These are phyloP conservation scores for Heliconius himera DNA, from an alignment of 1,140 invertebrate genomes.

Conservation along the genomic window DNA sequence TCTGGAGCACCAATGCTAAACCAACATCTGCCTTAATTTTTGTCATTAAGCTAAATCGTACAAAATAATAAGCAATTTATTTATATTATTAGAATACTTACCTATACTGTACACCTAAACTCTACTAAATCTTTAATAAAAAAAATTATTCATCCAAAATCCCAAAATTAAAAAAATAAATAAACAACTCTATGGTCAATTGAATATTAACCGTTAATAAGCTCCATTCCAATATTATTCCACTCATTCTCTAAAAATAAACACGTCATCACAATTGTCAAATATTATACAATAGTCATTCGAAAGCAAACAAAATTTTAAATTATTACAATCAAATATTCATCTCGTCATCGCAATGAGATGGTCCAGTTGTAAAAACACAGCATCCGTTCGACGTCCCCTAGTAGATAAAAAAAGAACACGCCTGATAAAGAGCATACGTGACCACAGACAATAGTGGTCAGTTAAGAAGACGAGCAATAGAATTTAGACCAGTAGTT, in stretches of 20 bases:
- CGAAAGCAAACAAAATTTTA: slow-evolving; percentile 29
- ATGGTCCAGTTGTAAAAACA: slow-evolving; percentile 74
- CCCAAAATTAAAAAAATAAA: neutral
- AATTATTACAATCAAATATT: slow-evolving; percentile 56
- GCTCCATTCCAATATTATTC: neutral
- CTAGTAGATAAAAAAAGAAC: slow-evolving; percentile 38
- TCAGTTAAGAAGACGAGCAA: slow-evolving; percentile 21
- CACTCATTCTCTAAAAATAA: neutral
- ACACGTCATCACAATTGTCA: slow-evolving; percentile 13
- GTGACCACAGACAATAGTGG: slow-evolving; percentile 57
- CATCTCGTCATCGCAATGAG: slow-evolving; percentile 53
- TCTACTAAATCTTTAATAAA: no score
- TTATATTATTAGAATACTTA: no score
- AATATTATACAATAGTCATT: slow-evolving; percentile 27
- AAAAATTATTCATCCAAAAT: no score
- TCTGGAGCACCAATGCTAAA: no score
- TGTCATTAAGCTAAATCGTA: no score
- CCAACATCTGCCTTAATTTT: no score
- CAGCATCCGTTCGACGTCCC: slow-evolving; percentile 62
- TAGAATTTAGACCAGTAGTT: slow-evolving; percentile 16
- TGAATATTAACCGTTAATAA: neutral
- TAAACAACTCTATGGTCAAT: neutral
- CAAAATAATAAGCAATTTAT: no score
- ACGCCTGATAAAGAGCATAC: slow-evolving; percentile 44
- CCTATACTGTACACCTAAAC: no score